Conservation (phyloP, 2,888 invertebrate species). For the Conchocele bisecta region DNA sequence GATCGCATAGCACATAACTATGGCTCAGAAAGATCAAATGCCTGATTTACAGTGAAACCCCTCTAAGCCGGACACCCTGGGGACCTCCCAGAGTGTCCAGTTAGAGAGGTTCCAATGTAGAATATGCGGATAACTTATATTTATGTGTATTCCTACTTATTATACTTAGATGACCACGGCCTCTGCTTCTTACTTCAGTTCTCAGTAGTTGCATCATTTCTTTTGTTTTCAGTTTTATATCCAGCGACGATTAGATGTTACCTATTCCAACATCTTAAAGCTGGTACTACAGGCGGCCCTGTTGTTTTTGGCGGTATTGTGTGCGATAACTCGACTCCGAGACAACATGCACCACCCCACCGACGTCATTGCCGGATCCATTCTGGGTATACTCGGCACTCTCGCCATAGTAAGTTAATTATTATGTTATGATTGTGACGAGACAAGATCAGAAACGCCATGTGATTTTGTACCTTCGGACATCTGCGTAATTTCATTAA, state of each 20-base stretch:
- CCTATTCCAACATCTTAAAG: slow-evolving; percentile 90
- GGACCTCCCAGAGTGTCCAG: too few relatives aligned
- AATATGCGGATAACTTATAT: too few relatives aligned
- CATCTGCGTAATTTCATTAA: too few relatives aligned
- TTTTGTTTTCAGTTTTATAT: slow-evolving; percentile 88
- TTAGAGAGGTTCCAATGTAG: too few relatives aligned
- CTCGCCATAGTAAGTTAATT: slow-evolving; percentile 70
- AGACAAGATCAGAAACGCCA: too few relatives aligned
- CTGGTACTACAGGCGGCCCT: slow-evolving; percentile 92
- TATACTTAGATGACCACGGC: not conserved
- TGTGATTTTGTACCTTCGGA: too few relatives aligned
- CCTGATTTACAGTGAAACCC: too few relatives aligned
- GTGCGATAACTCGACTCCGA: slow-evolving; percentile 90
- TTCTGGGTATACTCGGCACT: slow-evolving; percentile 83
- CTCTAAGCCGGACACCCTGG: too few relatives aligned
- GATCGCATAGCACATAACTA: too few relatives aligned
- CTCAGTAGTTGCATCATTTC: too few relatives aligned
- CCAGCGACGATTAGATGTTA: slow-evolving; percentile 91
- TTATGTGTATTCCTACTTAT: too few relatives aligned
- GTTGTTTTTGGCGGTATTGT: slow-evolving; percentile 87
- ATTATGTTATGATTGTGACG: not conserved
- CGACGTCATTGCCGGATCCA: slow-evolving; percentile 92
- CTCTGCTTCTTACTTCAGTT: not conserved
- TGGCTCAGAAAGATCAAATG: too few relatives aligned
- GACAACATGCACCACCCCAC: slow-evolving; percentile 99